Evolutionary conservation across 2,113 vertebrate genomes (phyloP).

Genomic region (Raja brachyura): DNA sequence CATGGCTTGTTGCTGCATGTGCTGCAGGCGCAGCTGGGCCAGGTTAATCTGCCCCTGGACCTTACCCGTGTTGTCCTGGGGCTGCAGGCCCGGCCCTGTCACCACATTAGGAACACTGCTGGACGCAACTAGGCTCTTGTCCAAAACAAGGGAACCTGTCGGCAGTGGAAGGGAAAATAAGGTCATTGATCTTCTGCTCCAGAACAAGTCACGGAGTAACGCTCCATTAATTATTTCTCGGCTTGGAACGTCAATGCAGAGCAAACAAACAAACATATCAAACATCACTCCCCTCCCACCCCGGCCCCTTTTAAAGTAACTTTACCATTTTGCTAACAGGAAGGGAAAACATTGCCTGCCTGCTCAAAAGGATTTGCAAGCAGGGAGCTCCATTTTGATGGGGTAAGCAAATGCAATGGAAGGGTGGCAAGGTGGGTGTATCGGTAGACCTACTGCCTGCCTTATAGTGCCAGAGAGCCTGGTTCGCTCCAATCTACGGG

Average conservation of each 20-base stretch:
- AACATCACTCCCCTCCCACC: too few relatives aligned
- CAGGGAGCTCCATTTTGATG: neutral
- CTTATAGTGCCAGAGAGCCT: too few relatives aligned
- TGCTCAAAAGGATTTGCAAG: neutral
- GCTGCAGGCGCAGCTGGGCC: constrained; percentile 71
- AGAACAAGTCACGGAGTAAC: neutral
- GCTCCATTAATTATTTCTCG: neutral
- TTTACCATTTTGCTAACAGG: neutral
- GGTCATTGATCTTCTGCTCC: neutral
- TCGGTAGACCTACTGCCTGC: too few relatives aligned
- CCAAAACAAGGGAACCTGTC: constrained; percentile 66
- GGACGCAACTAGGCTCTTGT: constrained; percentile 60
- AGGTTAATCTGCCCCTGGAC: constrained; percentile 71
- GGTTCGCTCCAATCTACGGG: too few relatives aligned
- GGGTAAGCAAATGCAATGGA: neutral
- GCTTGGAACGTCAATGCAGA: neutral
- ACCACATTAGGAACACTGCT: constrained; percentile 59
- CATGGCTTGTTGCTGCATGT: constrained; percentile 69
- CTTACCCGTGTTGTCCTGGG: constrained; percentile 63
- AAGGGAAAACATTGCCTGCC: neutral
- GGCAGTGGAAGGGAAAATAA: neutral
- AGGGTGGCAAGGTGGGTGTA: too few relatives aligned
- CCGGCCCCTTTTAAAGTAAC: too few relatives aligned
- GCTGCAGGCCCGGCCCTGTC: constrained; percentile 54
- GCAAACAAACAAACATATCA: too few relatives aligned